Base-by-base conservation (phyloP, 1,140 invertebrate genomes). In the Philopotamus ludificatus region DNA sequence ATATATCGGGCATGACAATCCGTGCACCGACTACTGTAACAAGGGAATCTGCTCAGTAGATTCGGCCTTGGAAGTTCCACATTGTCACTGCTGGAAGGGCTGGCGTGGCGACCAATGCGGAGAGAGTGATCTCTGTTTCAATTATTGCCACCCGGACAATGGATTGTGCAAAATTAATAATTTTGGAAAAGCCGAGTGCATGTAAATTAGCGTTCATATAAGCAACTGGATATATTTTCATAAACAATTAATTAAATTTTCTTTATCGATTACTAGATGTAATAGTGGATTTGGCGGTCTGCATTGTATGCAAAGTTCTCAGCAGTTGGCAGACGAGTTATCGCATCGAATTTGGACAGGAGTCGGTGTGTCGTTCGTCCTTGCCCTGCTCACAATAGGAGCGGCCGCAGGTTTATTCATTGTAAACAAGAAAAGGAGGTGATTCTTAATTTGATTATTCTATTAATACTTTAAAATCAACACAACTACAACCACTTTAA, bases 11-110 rank as follows among this genome's bases (percentile, higher is more conserved):
- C 76, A 81, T 60, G 83, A 83, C 63, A 84, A 87, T 76, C 80
- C 84, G 2, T 90, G 88, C 72, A 72, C 76, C 1, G 75, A 77
- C 49, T 77, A 75, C 59, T 89, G 87, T 72, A 83, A 88, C 68
- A 79, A 80, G 22, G 83, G 80, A 0, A 74, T 84, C 44, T 89
- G 87, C 67, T 73, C 78, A 3, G 71, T 55, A 9, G 23, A 0
- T 20, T 16, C 15, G 21, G 16, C 7, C 1, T 63, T 68, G 10
- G 75, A 73, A 12, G 58, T 67, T 18, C 66, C 83, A 26, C 78
- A 74, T 58, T 87, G 85, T 74, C 80, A 77, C 59, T 89, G 88
- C 74, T 71, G 76, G 3, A 75, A 75, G n/a, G 82, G 81, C 9
- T 86, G 85, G 81, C 76, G 76, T 10, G 88, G 87, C 9, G 67